Evolutionary conservation across 92 coral and sea anemone species (phyloP).

Genomic region (Blastomussa wellsi): DNA sequence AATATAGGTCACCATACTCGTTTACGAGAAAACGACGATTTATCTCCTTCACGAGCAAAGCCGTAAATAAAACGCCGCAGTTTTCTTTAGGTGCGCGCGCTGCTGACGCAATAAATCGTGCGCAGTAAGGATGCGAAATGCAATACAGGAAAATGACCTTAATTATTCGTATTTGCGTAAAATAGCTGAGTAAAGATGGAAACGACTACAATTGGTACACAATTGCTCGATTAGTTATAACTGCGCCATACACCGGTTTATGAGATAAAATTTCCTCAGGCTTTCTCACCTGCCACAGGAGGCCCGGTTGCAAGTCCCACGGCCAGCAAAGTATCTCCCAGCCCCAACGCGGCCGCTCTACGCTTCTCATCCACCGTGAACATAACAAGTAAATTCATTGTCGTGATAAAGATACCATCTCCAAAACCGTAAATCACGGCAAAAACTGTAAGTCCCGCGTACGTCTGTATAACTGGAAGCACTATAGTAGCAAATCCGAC

Average conservation of each 20-base stretch:
- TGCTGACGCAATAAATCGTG: no score
- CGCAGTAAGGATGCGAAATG: no score
- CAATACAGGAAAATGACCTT: no score
- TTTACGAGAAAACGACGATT: no score
- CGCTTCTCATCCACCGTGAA: constrained; percentile 40
- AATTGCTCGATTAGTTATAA: not conserved
- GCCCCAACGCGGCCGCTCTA: constrained; percentile 53
- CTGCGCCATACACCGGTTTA: not conserved
- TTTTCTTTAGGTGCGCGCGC: no score
- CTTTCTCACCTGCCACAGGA: constrained; percentile 41
- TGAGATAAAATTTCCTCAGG: not conserved
- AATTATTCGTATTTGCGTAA: no score
- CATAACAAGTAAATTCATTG: constrained; percentile 43
- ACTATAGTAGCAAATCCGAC: constrained; percentile 4
- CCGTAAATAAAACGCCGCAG: no score
- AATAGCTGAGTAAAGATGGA: no score
- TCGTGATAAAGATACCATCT: constrained; percentile 47
- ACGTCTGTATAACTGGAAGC: constrained; percentile 18
- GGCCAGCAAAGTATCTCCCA: constrained; percentile 31
- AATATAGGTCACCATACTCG: no score
- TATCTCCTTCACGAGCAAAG: no score
- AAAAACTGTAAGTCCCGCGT: constrained; percentile 40
- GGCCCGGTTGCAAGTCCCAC: constrained; percentile 36
- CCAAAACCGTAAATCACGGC: constrained; percentile 50
- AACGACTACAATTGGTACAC: no score